Evolutionary conservation across 2,888 invertebrate genomes (phyloP).

Genomic region (Heliconius ethilla): DNA sequence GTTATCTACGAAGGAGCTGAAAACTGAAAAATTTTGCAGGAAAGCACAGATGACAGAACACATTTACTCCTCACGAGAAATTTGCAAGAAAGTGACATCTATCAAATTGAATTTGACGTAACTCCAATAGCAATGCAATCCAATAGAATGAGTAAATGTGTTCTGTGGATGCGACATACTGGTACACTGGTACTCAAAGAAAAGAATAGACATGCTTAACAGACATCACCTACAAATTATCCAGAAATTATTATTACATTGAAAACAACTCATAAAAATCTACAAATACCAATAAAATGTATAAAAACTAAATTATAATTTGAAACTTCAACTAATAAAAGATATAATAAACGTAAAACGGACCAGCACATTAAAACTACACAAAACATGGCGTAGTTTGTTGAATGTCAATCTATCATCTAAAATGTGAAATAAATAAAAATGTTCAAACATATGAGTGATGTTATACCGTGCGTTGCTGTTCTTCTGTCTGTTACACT

Average conservation of each 20-base stretch:
- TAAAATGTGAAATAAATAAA: conserved; percentile 76
- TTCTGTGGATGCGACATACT: not conserved
- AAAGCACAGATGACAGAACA: too few relatives aligned
- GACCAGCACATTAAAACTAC: conserved; percentile 53
- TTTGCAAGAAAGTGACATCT: not conserved
- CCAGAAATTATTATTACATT: too few relatives aligned
- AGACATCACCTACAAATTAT: too few relatives aligned
- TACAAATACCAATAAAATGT: not conserved
- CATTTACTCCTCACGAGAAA: too few relatives aligned
- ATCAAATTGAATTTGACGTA: conserved; percentile 11
- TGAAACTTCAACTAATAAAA: not conserved
- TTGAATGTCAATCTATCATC: conserved; percentile 61
- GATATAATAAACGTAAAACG: conserved; percentile 13
- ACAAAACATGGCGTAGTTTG: conserved; percentile 72
- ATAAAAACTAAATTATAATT: not conserved
- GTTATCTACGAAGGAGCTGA: not conserved
- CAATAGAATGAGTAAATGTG: too few relatives aligned
- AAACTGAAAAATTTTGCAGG: not conserved
- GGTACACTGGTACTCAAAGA: too few relatives aligned
- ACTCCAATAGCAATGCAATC: not conserved
- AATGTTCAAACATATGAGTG: conserved; percentile 65
- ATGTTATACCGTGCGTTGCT: conserved; percentile 61
- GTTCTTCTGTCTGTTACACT: conserved; percentile 55
- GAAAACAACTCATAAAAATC: not conserved
- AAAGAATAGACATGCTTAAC: too few relatives aligned